Conservation (phyloP, 2,797 vertebrate species). For the Enteromius unitaeniatus region DNA sequence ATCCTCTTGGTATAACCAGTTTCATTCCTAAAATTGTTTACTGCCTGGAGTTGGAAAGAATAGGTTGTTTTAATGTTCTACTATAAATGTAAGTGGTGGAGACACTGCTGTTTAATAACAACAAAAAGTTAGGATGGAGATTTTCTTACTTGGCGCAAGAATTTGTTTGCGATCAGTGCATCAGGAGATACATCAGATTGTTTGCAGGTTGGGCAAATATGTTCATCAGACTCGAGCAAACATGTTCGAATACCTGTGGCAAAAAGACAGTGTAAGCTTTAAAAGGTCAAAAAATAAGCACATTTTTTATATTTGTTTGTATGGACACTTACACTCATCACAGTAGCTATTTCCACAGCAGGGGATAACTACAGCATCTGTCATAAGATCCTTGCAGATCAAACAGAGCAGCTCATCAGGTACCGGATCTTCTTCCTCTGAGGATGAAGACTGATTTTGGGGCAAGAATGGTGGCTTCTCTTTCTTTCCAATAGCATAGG, state of each 20-base stretch:
- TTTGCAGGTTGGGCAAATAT: constrained; percentile 91
- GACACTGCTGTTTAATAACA: not conserved
- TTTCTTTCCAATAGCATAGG: constrained; percentile 96
- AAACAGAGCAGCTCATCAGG: constrained; percentile 92
- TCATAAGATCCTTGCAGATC: constrained; percentile 94
- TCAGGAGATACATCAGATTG: constrained; percentile 93
- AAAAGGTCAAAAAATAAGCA: not conserved
- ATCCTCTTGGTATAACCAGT: constrained; percentile 82
- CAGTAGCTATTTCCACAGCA: constrained; percentile 99
- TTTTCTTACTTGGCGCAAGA: constrained; percentile 89
- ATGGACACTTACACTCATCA: constrained; percentile 91
- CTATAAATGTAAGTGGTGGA: not conserved
- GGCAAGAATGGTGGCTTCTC: constrained; percentile 91
- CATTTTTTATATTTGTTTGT: not conserved
- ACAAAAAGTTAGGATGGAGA: not conserved
- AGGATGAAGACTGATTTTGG: constrained; percentile 81
- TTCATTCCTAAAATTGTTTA: constrained; percentile 96
- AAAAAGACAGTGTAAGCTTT: not conserved
- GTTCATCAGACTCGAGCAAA: constrained; percentile 92
- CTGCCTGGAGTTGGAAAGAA: constrained; percentile 78
- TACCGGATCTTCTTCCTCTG: constrained; percentile 86
- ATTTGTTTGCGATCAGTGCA: constrained; percentile 94
- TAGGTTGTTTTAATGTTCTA: not conserved
- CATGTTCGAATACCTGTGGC: constrained; percentile 89
- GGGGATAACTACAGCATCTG: constrained; percentile 94